These are phyloP conservation scores for Lepisosteus oculatus DNA, from an alignment of 2,113 vertebrate genomes.

Conservation along the genomic window DNA sequence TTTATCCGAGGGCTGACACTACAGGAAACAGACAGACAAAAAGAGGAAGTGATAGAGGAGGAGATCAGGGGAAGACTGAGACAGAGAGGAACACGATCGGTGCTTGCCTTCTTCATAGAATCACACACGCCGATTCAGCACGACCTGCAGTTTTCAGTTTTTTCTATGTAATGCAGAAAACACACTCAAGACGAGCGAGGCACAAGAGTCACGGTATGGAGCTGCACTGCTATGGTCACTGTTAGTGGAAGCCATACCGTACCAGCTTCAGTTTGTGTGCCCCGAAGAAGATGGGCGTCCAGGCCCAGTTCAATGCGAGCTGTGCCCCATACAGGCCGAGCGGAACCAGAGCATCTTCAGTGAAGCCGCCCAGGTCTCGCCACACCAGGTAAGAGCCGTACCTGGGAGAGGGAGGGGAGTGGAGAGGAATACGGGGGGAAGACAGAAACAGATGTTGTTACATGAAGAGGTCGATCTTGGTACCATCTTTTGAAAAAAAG, in stretches of 20 bases:
- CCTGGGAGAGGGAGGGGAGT: constrained; percentile 46
- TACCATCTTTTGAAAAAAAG: no score
- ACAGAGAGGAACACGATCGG: no score
- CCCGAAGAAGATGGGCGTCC: constrained; percentile 78
- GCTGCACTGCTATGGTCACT: no score
- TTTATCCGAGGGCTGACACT: not conserved
- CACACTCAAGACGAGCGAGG: no score
- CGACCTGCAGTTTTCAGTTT: not conserved
- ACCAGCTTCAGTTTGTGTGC: constrained; percentile 74
- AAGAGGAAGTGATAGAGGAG: no score
- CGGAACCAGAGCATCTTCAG: constrained; percentile 67
- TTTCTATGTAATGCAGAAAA: not conserved
- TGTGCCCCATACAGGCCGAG: constrained; percentile 82
- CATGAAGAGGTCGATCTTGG: not conserved
- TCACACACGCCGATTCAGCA: no score
- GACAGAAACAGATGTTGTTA: not conserved
- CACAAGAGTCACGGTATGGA: no score
- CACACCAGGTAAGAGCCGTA: constrained; percentile 87
- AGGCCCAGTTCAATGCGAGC: constrained; percentile 79
- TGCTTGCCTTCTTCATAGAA: no score
- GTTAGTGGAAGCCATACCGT: constrained; percentile 14
- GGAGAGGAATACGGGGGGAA: no score
- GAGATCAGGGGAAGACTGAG: no score
- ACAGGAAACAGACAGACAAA: no score
- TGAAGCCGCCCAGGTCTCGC: constrained; percentile 81